Evolutionary conservation across 1,140 invertebrate species (phyloP).

Genomic region (Neodiprion fabricii): DNA sequence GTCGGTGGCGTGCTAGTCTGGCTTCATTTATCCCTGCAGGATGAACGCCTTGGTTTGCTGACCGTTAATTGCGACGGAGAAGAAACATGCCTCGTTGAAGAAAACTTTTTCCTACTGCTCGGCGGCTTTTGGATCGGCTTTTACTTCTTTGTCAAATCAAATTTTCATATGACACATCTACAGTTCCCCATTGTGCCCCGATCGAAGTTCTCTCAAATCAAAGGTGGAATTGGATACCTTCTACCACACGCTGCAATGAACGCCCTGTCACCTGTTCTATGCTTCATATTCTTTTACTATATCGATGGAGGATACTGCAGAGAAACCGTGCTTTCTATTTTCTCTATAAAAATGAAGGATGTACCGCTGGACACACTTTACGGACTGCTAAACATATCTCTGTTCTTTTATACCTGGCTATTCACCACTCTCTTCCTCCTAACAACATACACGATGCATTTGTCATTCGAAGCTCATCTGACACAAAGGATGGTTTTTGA

Average conservation of each 20-base stretch:
- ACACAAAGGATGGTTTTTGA: constrained; percentile 70
- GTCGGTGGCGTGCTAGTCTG: constrained; percentile 67
- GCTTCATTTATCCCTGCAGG: constrained; percentile 68
- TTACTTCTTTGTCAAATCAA: constrained; percentile 69
- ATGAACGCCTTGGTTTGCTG: constrained; percentile 60
- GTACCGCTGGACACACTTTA: constrained; percentile 62
- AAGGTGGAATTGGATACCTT: constrained; percentile 62
- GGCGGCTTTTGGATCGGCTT: constrained; percentile 74
- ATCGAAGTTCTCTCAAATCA: constrained; percentile 70
- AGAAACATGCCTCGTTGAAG: constrained; percentile 59
- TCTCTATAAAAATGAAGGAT: constrained; percentile 52
- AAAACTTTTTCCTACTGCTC: constrained; percentile 68
- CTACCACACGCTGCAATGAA: constrained; percentile 65
- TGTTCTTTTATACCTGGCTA: constrained; percentile 72
- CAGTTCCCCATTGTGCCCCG: constrained; percentile 72
- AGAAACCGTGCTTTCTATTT: constrained; percentile 28
- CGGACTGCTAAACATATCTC: constrained; percentile 58
- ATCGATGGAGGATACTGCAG: constrained; percentile 60
- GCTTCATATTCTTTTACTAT: constrained; percentile 68
- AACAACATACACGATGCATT: constrained; percentile 71
- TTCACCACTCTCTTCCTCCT: constrained; percentile 72
- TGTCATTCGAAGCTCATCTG: constrained; percentile 72
- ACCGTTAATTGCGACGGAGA: constrained; percentile 42
- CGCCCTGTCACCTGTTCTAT: constrained; percentile 67
- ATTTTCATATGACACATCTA: constrained; percentile 48